Conservation (phyloP, 2,888 invertebrate species). For the Leuctra nigra region DNA sequence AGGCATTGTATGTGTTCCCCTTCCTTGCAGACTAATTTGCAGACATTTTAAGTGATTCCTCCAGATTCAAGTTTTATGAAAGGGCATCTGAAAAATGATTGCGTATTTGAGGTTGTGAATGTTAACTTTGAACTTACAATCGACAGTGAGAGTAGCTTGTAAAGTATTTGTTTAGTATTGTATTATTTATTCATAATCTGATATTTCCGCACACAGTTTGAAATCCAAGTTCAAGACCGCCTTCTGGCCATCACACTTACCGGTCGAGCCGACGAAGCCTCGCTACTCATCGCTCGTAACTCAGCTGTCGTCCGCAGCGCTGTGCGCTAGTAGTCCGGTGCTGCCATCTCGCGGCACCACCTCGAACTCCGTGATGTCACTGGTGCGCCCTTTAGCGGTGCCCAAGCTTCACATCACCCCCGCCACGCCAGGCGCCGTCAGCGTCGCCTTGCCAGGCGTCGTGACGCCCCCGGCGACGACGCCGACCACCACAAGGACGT, state of each 20-base stretch:
- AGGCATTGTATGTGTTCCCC: no score
- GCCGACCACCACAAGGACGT: neutral
- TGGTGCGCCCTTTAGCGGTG: slow-evolving; percentile 50
- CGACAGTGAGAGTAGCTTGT: no score
- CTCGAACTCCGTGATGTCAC: slow-evolving; percentile 43
- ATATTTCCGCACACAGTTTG: no score
- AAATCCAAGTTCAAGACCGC: slow-evolving; percentile 50
- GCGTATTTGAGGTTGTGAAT: no score
- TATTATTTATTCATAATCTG: no score
- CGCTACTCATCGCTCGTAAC: slow-evolving; percentile 40
- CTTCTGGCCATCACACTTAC: slow-evolving; percentile 47
- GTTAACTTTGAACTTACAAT: no score
- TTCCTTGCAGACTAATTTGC: no score
- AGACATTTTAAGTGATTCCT: no score
- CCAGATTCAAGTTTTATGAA: no score
- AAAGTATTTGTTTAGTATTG: no score
- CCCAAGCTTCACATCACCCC: slow-evolving; percentile 47
- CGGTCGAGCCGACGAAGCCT: slow-evolving; percentile 33
- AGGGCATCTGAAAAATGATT: no score
- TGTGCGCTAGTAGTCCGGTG: slow-evolving; percentile 53
- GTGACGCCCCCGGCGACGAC: slow-evolving; percentile 38
- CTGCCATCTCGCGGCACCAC: slow-evolving; percentile 42
- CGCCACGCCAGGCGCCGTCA: slow-evolving; percentile 30
- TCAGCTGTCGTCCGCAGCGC: slow-evolving; percentile 52
- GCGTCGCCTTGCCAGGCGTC: neutral